phyloP scores from a whole-genome alignment of 2,113 vertebrate species.

The Morone saxatilis region DNA sequence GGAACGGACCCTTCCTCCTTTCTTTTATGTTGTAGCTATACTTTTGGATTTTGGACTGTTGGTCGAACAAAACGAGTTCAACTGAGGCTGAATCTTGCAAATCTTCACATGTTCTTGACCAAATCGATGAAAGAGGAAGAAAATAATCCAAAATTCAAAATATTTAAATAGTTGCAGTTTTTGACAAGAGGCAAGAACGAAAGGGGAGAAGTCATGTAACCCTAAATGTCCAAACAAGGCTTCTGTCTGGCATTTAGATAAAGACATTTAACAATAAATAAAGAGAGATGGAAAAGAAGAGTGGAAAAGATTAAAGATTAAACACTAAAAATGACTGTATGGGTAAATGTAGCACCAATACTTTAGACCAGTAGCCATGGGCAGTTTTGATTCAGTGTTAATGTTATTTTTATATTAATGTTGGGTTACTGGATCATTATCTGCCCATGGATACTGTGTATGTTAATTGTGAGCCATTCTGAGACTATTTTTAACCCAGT shows the following conservation, averaged over 20 bases:
- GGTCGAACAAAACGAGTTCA: background rate
- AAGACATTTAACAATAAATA: background rate
- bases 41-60: background rate
- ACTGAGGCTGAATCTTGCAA: background rate
- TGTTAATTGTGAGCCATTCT: too few species aligned
- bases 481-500: background rate
- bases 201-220: too few species aligned
- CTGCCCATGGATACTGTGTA: too few species aligned
- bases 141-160: background rate
- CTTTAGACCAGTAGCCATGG: background rate
- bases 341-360: background rate
- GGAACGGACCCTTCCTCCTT: too few species aligned
- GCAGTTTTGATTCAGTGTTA: too few species aligned
- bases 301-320: background rate
- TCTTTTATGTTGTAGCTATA: too few species aligned
- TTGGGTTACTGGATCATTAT: too few species aligned
- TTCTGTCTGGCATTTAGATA: background rate
- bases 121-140: background rate
- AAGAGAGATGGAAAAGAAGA: background rate
- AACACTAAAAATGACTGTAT: background rate
- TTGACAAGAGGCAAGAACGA: background rate
- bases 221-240: background rate
- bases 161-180: background rate
- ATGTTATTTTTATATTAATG: too few species aligned
- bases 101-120: background rate